A percentile compares a stretch with the other conserved stretches of the same genome.
These are phyloP conservation scores for Netelia virgata DNA, from an alignment of 2,888 invertebrate genomes.

Conservation along the genomic window DNA sequence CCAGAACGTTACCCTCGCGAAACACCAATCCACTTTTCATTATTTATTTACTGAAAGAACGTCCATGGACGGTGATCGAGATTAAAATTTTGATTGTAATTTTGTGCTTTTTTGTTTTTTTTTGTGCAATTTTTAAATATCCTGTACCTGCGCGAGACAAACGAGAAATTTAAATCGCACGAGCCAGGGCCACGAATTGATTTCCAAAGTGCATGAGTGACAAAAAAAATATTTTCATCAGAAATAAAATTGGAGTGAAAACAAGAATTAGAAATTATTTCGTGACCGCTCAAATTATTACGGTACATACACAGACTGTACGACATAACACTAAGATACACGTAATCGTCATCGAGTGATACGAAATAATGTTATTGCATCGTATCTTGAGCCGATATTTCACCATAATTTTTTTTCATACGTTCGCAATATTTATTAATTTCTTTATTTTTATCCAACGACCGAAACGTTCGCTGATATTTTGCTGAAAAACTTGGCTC, in stretches of 20 bases:
- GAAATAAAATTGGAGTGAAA: neutral
- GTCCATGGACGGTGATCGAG: neutral
- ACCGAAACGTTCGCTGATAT: conserved; percentile 15
- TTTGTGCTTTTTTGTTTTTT: conserved; percentile 14
- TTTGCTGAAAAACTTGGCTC: conserved; percentile 46
- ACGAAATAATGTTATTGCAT: conserved; percentile 52
- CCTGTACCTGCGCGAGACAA: conserved; percentile 12
- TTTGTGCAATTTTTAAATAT: conserved; percentile 1
- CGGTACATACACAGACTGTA: conserved; percentile 22
- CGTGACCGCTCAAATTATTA: conserved; percentile 30
- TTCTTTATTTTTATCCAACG: neutral
- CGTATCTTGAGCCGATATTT: conserved; percentile 52
- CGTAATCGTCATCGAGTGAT: conserved; percentile 33
- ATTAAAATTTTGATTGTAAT: conserved; percentile 37
- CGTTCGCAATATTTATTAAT: neutral
- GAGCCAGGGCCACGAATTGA: conserved; percentile 15
- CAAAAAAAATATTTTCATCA: neutral
- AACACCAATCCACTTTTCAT: conserved; percentile 21
- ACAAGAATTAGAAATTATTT: neutral
- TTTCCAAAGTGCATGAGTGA: neutral
- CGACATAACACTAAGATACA: conserved; percentile 34
- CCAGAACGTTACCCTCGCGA: conserved; percentile 60
- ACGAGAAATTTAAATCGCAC: conserved; percentile 17
- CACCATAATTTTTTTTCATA: conserved; percentile 10
- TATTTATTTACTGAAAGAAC: conserved; percentile 3